Evolutionary conservation across 2,797 vertebrate genomes (phyloP), one percentile per base, ranked within the genome.

Genomic region (Pseudochromis fuscus): DNA sequence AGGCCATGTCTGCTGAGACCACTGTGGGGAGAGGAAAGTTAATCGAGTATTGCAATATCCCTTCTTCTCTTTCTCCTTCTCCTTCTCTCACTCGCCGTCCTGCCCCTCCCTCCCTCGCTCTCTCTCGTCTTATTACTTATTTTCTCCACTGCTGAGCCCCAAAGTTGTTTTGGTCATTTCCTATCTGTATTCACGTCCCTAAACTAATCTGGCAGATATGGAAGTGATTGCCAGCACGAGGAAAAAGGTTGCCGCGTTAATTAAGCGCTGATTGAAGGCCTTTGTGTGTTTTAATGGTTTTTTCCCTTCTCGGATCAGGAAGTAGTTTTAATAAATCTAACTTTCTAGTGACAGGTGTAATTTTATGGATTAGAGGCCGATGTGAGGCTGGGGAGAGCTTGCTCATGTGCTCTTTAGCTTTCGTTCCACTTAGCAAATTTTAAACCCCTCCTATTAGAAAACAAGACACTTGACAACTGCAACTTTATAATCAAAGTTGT

Each of bases 271-370:
- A 92, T 92, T 86, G 87, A 56, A 65, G 79, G 87, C 88, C 83
- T 94, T 92, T 89, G 90, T 93, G 76, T 69, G 67, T 72, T 89
- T 87, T 89, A 92, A 93, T 86, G 82, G 76, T 87, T 87, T 91
- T 48, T 90, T 90, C 91, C n/a, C 90, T 91, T 81, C 84, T 79
- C 67, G 92, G 93, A 93, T 95, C 91, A 92, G 90, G 84, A 94
- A 93, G 84, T 85, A 72, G 84, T 77, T 75, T 91, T 95, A 94
- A 94, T 95, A 93, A 94, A 94, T 93, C 81, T 89, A 90, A 92
- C 88, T 92, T 91, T 88, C 58, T 90, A 94, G 92, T 94, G 94
- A 94, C 95, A 95, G 94, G 94, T 95, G 93, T 94, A 94, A 95
- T 95, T 96, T 95, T 91, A 90, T 42, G 89, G 94, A 93, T 94